phyloP scores from a whole-genome alignment of 23 tunicate genomes.

The Phallusia fumigata region DNA sequence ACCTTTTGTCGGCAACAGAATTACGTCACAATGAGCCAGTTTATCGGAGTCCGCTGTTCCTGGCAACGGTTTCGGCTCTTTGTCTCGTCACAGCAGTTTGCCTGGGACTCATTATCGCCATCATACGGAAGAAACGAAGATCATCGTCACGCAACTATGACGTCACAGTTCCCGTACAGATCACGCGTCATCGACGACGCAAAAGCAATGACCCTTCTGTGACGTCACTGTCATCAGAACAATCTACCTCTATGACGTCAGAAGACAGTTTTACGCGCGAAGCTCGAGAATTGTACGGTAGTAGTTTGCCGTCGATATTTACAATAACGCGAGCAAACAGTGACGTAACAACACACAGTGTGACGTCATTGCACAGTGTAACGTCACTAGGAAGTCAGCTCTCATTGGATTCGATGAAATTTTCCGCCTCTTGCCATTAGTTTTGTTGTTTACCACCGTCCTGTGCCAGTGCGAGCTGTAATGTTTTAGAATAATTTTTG shows the following conservation, averaged over 20 bases:
- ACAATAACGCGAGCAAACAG: constrained; percentile 1
- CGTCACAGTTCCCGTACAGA: constrained; percentile 11
- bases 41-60: constrained; percentile 13
- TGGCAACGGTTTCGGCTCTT: constrained; percentile 20
- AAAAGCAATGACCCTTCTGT: constrained; percentile 9
- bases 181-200: constrained; percentile 22
- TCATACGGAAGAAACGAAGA: constrained; percentile 23
- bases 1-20: background rate
- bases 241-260: constrained; percentile 19
- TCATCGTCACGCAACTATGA: background rate
- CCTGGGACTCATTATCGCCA: constrained; percentile 21
- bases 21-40: background rate
- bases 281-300: background rate
- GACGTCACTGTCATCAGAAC: constrained; percentile 10
- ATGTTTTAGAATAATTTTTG: background rate
- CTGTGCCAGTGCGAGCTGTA: background rate
- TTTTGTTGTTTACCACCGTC: background rate
- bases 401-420: background rate
- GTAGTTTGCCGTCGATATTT: background rate
- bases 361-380: background rate
- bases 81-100: constrained; percentile 15
- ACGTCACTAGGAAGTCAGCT: background rate
- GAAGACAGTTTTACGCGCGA: constrained; percentile 20
- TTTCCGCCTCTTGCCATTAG: constrained; percentile 3
- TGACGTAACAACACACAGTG: background rate